phyloP scores from a whole-genome alignment of 2,797 vertebrate species.

The Alectoris magna region DNA sequence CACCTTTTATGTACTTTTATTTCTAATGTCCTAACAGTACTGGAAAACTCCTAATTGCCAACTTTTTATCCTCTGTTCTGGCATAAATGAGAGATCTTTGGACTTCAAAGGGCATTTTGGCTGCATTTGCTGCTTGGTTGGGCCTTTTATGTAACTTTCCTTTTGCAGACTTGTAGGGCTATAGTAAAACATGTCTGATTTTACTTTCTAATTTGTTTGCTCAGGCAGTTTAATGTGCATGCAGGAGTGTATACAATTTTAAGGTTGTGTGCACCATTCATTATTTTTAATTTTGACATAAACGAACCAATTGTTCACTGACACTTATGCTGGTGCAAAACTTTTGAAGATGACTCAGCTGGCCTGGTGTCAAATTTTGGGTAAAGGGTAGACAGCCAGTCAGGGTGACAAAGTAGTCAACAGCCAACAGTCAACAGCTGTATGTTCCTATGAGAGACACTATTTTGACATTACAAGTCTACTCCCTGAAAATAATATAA shows the following conservation, averaged over 20 bases:
- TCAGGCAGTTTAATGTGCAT: background rate
- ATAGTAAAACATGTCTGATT: background rate
- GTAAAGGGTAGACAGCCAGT: background rate
- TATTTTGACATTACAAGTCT: background rate
- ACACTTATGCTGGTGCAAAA: rapidly evolving
- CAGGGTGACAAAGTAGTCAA: background rate
- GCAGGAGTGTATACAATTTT: background rate
- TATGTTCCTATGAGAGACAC: background rate
- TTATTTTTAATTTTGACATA: background rate
- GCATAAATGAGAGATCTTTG: background rate
- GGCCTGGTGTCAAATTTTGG: background rate
- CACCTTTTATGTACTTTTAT: background rate
- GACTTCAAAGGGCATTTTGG: constrained; percentile 41
- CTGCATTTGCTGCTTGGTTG: constrained; percentile 50
- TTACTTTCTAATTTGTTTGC: background rate
- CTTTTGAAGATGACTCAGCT: background rate
- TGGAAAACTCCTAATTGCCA: constrained; percentile 28
- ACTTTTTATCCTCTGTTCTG: constrained; percentile 5
- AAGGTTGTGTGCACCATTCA: background rate
- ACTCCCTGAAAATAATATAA: background rate
- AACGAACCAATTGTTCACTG: background rate
- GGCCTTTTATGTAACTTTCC: constrained; percentile 41
- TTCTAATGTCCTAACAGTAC: background rate
- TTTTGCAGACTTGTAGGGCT: constrained; percentile 7
- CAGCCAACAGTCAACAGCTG: background rate